A percentile compares a stretch with the other conserved stretches of the same genome.
These are phyloP conservation scores for Acropternis orthonyx DNA, from an alignment of 2,797 vertebrate species.

Conservation along the genomic window DNA sequence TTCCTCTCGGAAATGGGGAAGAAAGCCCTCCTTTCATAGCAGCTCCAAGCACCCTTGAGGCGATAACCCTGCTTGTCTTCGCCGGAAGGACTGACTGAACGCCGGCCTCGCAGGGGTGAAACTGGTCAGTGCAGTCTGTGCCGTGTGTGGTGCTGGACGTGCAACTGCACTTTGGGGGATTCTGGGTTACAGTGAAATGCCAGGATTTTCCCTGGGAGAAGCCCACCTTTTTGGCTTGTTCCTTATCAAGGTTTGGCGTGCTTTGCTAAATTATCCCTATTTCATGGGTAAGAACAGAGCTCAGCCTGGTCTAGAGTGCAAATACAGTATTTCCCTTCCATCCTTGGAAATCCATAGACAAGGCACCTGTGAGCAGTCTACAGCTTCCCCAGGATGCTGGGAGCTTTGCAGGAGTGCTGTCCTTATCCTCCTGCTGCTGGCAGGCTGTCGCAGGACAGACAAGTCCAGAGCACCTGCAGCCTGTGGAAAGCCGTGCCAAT, in stretches of 20 bases:
- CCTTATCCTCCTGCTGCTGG: not conserved
- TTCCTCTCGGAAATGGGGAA: not conserved
- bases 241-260: not conserved
- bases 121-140: not conserved
- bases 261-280: not conserved
- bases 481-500: not conserved
- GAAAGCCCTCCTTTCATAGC: constrained; percentile 2
- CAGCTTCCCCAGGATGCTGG: not conserved
- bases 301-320: not conserved
- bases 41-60: not conserved
- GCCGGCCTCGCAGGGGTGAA: not conserved
- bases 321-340: not conserved
- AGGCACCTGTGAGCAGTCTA: not conserved
- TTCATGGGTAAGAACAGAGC: not conserved
- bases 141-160: rapidly evolving
- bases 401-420: not conserved
- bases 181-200: not conserved
- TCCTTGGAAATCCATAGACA: not conserved
- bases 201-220: not conserved
- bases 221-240: not conserved
- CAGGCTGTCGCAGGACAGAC: not conserved
- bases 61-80: constrained; percentile 19
- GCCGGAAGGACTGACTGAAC: not conserved
- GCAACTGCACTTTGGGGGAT: not conserved
- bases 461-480: not conserved